Conservation (phyloP, 2,888 invertebrate genomes). For the Netelia melanura region DNA sequence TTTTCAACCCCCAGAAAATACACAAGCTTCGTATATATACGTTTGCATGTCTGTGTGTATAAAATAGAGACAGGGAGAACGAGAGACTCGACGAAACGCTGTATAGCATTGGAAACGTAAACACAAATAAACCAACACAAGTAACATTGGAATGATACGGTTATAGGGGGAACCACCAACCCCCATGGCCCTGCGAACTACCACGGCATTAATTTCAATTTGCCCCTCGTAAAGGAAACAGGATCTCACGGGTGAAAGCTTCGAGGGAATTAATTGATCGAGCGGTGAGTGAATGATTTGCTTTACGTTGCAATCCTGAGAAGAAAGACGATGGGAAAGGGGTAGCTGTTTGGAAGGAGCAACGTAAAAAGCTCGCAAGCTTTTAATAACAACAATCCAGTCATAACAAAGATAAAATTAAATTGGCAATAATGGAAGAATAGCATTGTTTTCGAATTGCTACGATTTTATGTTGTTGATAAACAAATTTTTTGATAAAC, state of each 20-base stretch:
- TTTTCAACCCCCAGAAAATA: not conserved
- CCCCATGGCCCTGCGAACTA: not conserved
- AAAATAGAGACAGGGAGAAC: not conserved
- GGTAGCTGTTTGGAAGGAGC: too few species aligned
- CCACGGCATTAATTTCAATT: slow-evolving; percentile 66
- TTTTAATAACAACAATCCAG: too few species aligned
- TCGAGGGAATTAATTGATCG: slow-evolving; percentile 59
- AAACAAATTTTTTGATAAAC: not conserved
- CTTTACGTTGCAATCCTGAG: not conserved
- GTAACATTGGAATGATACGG: slow-evolving; percentile 24
- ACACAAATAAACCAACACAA: slow-evolving; percentile 50
- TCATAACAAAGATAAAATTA: too few species aligned
- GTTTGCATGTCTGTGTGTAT: not conserved
- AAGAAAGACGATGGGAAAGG: not conserved
- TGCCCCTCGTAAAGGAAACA: slow-evolving; percentile 58
- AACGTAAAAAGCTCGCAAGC: too few species aligned
- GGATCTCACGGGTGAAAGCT: slow-evolving; percentile 59
- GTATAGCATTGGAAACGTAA: slow-evolving; percentile 24
- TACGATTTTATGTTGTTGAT: not conserved
- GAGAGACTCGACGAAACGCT: not conserved
- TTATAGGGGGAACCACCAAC: not conserved
- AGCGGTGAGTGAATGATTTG: slow-evolving; percentile 31
- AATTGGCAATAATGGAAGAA: too few species aligned
- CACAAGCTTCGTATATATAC: not conserved
- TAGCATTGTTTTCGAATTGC: too few species aligned